Base-by-base conservation (phyloP, 2,888 invertebrate species). In the Melanchra persicariae region DNA sequence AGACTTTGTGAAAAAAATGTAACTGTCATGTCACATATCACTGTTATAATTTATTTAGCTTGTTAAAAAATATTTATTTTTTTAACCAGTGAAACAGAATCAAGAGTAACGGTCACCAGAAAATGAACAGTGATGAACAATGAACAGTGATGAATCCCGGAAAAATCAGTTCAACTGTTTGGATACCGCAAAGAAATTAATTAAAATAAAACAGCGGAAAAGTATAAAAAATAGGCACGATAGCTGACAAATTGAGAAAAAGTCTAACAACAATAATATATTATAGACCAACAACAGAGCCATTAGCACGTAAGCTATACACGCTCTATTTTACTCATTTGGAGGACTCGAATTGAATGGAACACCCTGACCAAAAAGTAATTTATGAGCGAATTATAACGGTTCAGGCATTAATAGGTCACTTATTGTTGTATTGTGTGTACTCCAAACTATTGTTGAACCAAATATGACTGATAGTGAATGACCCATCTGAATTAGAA, bases 341-440 rank as follows among this genome's bases (percentile, higher is more conserved):
- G 2, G 52, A 59, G 34, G 24, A 47, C 0, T 12, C 12, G 22
- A 51, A 59, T 63, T 71, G 22, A 73, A 76, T 64, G 24, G 19
- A 47, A 22, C 47, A 2, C 0, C 26, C 17, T 37, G 40, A 26
- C 51, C 55, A 58, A 52, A 61, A 22, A 26, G 22, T 19, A 15
- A 78, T 59, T 17, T 40, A n/a, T 60, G 43, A 9, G 45, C 15
- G 10, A 47, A 34, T 45, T 62, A 52, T 51, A 57, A 58, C 61
- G 10, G 74, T 62, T 24, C 8, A 30, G 15, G 57, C 34, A 61
- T 58, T 34, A 51, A 73, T 73, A 43, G 55, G n/a, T 49, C 60
- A 57, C 73, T n/a, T 45, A 74, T 74, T 79, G 61, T 65, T 73
- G 26, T 24, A 66, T 73, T 77, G 77, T 73, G 19, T 61, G 40